Conservation (phyloP, 2,113 vertebrate genomes). For the Elachura formosa region DNA sequence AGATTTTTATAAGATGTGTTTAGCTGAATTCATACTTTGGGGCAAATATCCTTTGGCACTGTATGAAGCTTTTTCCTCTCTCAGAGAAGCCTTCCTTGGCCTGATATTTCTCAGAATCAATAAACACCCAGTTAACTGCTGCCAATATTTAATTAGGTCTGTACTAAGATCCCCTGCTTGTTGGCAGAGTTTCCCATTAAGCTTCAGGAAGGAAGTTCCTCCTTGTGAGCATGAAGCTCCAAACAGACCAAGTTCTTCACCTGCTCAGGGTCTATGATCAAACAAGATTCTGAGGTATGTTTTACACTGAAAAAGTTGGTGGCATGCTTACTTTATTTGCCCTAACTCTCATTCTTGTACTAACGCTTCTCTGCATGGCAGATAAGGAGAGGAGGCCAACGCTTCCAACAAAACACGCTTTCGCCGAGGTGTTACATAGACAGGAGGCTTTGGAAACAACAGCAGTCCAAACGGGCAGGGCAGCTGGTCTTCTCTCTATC, state of each 20-base stretch:
- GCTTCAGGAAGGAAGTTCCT: constrained; percentile 7
- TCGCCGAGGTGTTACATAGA: neutral
- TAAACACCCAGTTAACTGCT: neutral
- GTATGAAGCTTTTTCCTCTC: neutral
- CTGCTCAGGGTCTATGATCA: neutral
- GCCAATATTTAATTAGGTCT: neutral
- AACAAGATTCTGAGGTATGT: neutral
- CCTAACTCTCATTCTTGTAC: neutral
- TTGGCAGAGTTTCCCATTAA: neutral
- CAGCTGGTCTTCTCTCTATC: neutral
- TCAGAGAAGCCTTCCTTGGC: neutral
- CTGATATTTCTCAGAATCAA: neutral
- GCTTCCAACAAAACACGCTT: neutral
- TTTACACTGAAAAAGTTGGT: neutral
- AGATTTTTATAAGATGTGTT: neutral
- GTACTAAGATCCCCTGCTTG: neutral
- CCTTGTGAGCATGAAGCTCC: neutral
- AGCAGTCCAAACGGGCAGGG: neutral
- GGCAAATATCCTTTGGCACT: neutral
- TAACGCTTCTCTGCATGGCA: neutral
- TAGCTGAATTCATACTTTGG: neutral
- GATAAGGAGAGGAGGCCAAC: neutral
- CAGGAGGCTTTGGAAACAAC: neutral
- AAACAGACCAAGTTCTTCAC: neutral
- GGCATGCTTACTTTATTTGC: neutral